Conservation (phyloP, 2,888 invertebrate species). For the Drosophila austrosaltans region DNA sequence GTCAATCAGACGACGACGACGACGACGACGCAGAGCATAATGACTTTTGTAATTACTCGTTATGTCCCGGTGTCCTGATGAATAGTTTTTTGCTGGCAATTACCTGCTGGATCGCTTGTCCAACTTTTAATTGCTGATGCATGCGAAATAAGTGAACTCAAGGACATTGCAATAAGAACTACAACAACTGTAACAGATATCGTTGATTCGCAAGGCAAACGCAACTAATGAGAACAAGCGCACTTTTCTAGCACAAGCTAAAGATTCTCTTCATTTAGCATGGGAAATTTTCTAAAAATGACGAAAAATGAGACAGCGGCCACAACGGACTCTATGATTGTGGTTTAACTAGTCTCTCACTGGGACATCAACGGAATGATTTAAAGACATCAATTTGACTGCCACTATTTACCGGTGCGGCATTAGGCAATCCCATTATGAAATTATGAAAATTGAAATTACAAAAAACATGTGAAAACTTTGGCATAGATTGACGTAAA, state of each 20-base stretch:
- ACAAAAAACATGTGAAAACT: slow-evolving; percentile 25
- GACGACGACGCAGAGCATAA: slow-evolving; percentile 47
- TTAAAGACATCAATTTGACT: slow-evolving; percentile 26
- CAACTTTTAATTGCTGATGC: slow-evolving; percentile 76
- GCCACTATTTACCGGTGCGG: slow-evolving; percentile 19
- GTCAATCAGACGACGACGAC: slow-evolving; percentile 27
- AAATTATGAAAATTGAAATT: slow-evolving; percentile 59
- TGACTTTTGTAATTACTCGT: slow-evolving; percentile 71
- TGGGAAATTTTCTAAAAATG: slow-evolving; percentile 17
- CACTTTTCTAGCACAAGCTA: slow-evolving; percentile 43
- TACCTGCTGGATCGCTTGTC: slow-evolving; percentile 64
- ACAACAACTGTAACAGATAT: slow-evolving; percentile 25
- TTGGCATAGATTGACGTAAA: neutral
- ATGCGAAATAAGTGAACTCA: slow-evolving; percentile 61
- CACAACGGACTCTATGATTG: neutral
- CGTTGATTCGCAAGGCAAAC: slow-evolving; percentile 5
- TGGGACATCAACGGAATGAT: slow-evolving; percentile 18
- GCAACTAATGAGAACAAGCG: slow-evolving; percentile 50
- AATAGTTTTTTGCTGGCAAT: slow-evolving; percentile 52
- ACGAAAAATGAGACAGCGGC: neutral
- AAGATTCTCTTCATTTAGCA: neutral
- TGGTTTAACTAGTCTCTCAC: too few species aligned
- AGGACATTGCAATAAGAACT: slow-evolving; percentile 29
- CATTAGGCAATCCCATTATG: slow-evolving; percentile 65
- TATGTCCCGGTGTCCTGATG: slow-evolving; percentile 33